These are phyloP conservation scores for Pentalonia nigronervosa DNA, from an alignment of 1,140 invertebrate genomes.

Conservation along the genomic window DNA sequence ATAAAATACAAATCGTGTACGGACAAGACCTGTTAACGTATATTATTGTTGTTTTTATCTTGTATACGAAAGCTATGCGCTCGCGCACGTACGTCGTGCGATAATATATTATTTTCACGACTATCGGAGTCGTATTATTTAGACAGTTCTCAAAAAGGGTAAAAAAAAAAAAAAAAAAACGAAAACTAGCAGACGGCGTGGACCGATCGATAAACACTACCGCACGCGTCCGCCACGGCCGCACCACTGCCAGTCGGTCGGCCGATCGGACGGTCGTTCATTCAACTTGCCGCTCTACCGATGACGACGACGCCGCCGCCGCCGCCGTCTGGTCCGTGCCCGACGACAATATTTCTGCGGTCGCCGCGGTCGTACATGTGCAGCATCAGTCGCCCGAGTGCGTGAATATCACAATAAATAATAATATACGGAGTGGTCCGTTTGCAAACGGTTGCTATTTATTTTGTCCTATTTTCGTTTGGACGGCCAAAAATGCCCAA, in stretches of 20 bases:
- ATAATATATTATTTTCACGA: neutral
- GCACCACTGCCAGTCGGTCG: constrained; percentile 31
- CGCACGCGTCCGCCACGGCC: constrained; percentile 51
- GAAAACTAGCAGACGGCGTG: neutral
- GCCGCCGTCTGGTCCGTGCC: neutral
- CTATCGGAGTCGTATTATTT: no score
- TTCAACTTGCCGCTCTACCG: constrained; percentile 25
- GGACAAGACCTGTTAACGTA: neutral
- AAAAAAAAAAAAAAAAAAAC: no score
- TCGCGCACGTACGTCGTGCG: neutral
- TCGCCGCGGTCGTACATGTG: neutral
- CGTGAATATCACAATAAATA: neutral
- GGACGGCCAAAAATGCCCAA: no score
- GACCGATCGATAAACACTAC: neutral
- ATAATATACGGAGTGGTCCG: neutral
- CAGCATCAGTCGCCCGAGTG: neutral
- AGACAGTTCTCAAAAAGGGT: neutral
- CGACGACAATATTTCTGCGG: neutral
- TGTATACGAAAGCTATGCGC: neutral
- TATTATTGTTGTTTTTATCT: neutral
- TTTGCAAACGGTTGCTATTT: neutral
- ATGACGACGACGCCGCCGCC: neutral
- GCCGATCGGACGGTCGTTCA: constrained; percentile 23
- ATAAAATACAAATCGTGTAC: neutral
- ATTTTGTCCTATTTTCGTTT: no score